These are phyloP conservation scores for Hypomesus transpacificus DNA, from an alignment of 2,113 vertebrate species.

Conservation along the genomic window DNA sequence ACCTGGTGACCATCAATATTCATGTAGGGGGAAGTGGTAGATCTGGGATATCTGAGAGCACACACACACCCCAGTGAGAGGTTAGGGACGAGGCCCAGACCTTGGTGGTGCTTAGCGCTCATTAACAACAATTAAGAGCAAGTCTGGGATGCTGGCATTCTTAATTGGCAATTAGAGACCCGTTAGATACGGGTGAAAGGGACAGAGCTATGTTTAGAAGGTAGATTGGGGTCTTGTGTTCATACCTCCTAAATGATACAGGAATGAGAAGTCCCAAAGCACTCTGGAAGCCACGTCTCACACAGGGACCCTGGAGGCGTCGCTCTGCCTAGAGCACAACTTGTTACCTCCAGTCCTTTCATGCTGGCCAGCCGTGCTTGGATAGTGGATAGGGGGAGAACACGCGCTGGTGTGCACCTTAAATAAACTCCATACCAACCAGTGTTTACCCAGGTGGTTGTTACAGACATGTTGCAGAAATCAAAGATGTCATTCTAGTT, in stretches of 20 bases:
- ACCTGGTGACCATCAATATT: conserved; percentile 64
- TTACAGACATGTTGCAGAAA: too few relatives aligned
- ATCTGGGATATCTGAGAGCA: too few relatives aligned
- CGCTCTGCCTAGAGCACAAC: too few relatives aligned
- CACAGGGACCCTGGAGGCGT: conserved; percentile 28
- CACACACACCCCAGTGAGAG: neutral
- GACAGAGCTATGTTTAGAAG: conserved; percentile 65
- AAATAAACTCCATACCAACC: too few relatives aligned
- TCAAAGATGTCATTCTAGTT: conserved; percentile 23
- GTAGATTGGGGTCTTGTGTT: conserved; percentile 56
- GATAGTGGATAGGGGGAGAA: too few relatives aligned
- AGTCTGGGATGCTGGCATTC: conserved; percentile 64
- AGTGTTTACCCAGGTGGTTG: too few relatives aligned
- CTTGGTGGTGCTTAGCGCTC: conserved; percentile 58
- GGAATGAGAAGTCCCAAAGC: conserved; percentile 44
- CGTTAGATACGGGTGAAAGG: conserved; percentile 65
- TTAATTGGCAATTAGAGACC: conserved; percentile 73
- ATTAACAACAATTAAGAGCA: conserved; percentile 74
- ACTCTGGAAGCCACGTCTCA: conserved; percentile 1
- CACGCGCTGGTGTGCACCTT: too few relatives aligned
- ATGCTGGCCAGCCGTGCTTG: too few relatives aligned
- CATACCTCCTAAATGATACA: conserved; percentile 49
- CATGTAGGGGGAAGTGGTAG: conserved; percentile 36
- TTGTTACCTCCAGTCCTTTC: too few relatives aligned
- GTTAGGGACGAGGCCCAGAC: conserved; percentile 52